These are phyloP conservation scores for Barypeithes pellucidus DNA, from an alignment of 2,888 invertebrate species.

Conservation along the genomic window DNA sequence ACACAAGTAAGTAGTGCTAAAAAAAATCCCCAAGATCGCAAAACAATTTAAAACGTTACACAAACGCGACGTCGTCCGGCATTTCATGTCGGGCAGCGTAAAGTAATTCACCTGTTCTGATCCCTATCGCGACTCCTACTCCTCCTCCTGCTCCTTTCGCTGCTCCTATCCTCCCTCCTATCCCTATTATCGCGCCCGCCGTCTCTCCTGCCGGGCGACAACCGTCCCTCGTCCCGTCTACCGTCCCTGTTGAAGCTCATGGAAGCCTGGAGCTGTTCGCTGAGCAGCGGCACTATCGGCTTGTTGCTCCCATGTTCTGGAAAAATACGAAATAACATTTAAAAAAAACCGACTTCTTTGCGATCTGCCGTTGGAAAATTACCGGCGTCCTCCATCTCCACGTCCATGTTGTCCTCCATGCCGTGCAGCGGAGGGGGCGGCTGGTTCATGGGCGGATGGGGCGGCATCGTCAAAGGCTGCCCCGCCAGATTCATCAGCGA, in stretches of 20 bases:
- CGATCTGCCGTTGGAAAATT: too few species aligned
- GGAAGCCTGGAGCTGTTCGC: slow-evolving; percentile 72
- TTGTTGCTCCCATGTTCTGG: slow-evolving; percentile 35
- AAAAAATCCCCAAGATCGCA: too few species aligned
- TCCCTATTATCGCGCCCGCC: slow-evolving; percentile 52
- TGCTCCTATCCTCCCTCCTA: slow-evolving; percentile 56
- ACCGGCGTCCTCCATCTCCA: slow-evolving; percentile 80
- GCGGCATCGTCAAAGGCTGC: slow-evolving; percentile 54
- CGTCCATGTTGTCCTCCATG: slow-evolving; percentile 85
- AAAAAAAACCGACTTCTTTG: not conserved
- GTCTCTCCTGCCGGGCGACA: slow-evolving; percentile 43
- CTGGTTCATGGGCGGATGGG: slow-evolving; percentile 60
- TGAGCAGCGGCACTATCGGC: slow-evolving; percentile 62
- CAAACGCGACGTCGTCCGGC: too few species aligned
- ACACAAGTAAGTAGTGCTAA: too few species aligned
- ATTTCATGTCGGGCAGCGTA: too few species aligned
- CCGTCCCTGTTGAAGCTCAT: slow-evolving; percentile 53
- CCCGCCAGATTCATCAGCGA: slow-evolving; percentile 65
- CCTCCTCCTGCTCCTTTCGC: slow-evolving; percentile 56
- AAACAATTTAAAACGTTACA: too few species aligned
- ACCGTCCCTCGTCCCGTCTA: slow-evolving; percentile 45
- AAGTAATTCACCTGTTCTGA: slow-evolving; percentile 36
- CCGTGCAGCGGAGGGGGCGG: slow-evolving; percentile 66
- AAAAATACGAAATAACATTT: too few species aligned
- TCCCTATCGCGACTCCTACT: slow-evolving; percentile 52